Conservation (phyloP, 2,113 vertebrate genomes). For the Ahaetulla prasina region DNA sequence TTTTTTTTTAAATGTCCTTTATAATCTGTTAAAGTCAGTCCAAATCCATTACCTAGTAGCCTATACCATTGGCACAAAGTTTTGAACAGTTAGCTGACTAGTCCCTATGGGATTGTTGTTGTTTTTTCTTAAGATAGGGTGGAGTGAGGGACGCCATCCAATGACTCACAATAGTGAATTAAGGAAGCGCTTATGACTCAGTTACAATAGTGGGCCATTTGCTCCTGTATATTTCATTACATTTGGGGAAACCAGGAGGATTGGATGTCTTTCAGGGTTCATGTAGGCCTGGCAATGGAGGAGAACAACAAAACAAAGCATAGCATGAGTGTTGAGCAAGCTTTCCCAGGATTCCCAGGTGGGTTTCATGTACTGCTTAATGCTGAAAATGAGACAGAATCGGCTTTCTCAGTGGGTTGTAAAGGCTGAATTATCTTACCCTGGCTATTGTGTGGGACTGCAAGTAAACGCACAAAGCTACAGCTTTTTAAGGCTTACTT, state of each 20-base stretch:
- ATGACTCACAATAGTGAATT: slow-evolving; percentile 44
- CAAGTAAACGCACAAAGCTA: slow-evolving; percentile 67
- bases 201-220: slow-evolving; percentile 66
- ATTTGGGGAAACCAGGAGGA: slow-evolving; percentile 73
- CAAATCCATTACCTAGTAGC: not conserved
- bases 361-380: slow-evolving; percentile 81
- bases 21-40: not conserved
- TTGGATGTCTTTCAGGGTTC: slow-evolving; percentile 71
- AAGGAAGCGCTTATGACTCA: slow-evolving; percentile 61
- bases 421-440: slow-evolving; percentile 72
- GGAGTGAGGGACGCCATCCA: slow-evolving; percentile 23
- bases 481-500: slow-evolving; percentile 62
- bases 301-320: slow-evolving; percentile 69
- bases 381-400: slow-evolving; percentile 72
- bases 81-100: slow-evolving; percentile 21
- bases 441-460: slow-evolving; percentile 59
- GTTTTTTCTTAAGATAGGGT: slow-evolving; percentile 18
- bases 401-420: slow-evolving; percentile 59
- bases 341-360: slow-evolving; percentile 80
- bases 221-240: slow-evolving; percentile 72
- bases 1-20: not conserved
- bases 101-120: slow-evolving; percentile 32
- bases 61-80: slow-evolving; percentile 39
- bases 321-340: slow-evolving; percentile 64
- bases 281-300: slow-evolving; percentile 64